phyloP scores from a whole-genome alignment of 2,888 invertebrate genomes.

The Seira sanloemensis region DNA sequence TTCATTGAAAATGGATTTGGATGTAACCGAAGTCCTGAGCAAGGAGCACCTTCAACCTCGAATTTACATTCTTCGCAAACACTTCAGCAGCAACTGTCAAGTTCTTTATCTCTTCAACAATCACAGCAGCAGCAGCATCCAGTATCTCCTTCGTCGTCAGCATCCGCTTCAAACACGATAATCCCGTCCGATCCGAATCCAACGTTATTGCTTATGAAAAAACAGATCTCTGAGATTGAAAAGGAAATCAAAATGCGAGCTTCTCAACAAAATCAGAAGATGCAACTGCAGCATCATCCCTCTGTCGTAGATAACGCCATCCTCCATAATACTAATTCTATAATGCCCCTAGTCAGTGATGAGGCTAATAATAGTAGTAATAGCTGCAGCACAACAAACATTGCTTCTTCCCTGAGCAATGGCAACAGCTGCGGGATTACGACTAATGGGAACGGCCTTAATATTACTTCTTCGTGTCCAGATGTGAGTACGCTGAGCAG shows the following conservation, averaged over 20 bases:
- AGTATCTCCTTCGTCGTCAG: slow-evolving; percentile 38
- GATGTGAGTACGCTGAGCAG: slow-evolving; percentile 51
- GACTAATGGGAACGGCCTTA: slow-evolving; percentile 58
- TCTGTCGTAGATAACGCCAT: slow-evolving; percentile 17
- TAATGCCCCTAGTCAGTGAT: slow-evolving; percentile 32
- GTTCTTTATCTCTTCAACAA: not conserved
- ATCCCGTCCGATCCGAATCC: slow-evolving; percentile 83
- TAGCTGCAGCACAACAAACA: slow-evolving; percentile 30
- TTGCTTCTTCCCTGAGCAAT: slow-evolving; percentile 26
- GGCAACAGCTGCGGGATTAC: slow-evolving; percentile 48
- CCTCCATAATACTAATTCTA: slow-evolving; percentile 29
- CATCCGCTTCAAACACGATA: slow-evolving; percentile 48
- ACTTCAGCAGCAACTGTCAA: not conserved
- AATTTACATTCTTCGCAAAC: not conserved
- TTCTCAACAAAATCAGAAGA: slow-evolving; percentile 66
- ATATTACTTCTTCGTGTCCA: slow-evolving; percentile 52
- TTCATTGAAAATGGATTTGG: slow-evolving; percentile 55
- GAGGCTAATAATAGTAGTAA: slow-evolving; percentile 10
- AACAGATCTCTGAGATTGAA: slow-evolving; percentile 86
- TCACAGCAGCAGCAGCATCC: slow-evolving; percentile 30
- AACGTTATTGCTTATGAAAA: slow-evolving; percentile 80
- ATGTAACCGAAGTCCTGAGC: slow-evolving; percentile 39
- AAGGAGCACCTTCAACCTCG: slow-evolving; percentile 21
- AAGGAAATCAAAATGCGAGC: slow-evolving; percentile 80
- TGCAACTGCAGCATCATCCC: slow-evolving; percentile 46